A percentile compares a stretch with the other conserved stretches of the same genome.
Evolutionary conservation across 2,113 vertebrate species (phyloP).

Genomic region (Peromyscus maniculatus): DNA sequence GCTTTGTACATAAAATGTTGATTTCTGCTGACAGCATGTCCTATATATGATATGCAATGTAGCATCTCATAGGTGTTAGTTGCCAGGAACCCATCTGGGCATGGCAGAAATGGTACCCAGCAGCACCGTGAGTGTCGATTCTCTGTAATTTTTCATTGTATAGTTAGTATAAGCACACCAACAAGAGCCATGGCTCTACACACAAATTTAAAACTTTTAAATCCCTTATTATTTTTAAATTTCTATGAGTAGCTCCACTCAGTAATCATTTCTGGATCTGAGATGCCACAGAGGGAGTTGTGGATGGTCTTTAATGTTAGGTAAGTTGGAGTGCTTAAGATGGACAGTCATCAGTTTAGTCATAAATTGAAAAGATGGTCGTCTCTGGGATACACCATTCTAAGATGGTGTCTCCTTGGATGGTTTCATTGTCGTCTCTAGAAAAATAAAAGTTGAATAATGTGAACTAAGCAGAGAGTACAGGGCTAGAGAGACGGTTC

Average conservation of each 20-base stretch:
- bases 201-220: background rate
- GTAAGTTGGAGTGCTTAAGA: background rate
- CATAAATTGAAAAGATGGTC: background rate
- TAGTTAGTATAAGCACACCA: background rate
- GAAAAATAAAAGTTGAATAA: background rate
- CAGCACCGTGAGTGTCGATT: background rate
- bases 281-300: background rate
- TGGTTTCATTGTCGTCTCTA: background rate
- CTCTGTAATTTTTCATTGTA: background rate
- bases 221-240: background rate
- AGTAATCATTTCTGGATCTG: background rate
- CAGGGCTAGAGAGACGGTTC: background rate
- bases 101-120: background rate
- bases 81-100: background rate
- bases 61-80: background rate
- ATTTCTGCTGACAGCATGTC: slow-evolving; percentile 51
- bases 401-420: background rate
- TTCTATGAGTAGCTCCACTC: background rate
- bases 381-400: rapidly evolving
- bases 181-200: background rate
- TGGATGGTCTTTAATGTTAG: background rate
- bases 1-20: slow-evolving; percentile 11
- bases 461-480: background rate
- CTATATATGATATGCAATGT: background rate
- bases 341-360: rapidly evolving